phyloP scores from a whole-genome alignment of 2,888 invertebrate genomes.

The Asteroscopus sphinx region DNA sequence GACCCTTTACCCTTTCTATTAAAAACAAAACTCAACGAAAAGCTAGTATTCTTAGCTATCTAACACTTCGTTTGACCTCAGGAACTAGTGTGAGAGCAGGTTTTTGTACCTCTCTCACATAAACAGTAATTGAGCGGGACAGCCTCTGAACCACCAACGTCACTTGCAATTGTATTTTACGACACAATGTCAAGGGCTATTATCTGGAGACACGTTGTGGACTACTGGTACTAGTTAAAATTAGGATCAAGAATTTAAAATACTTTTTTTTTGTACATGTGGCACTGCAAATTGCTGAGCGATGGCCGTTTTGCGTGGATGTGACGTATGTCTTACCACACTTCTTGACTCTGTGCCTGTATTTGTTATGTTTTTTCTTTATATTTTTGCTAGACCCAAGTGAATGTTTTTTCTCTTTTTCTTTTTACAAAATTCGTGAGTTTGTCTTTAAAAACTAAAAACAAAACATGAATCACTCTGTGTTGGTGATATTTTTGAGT shows the following conservation, averaged over 20 bases:
- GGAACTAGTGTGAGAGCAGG: conserved; percentile 9
- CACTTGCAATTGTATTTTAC: conserved; percentile 31
- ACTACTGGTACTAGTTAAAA: neutral
- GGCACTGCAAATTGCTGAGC: no score
- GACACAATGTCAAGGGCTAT: conserved; percentile 9
- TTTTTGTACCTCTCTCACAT: conserved; percentile 16
- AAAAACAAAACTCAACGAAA: neutral
- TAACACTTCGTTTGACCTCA: conserved; percentile 19
- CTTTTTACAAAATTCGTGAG: no score
- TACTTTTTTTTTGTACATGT: neutral
- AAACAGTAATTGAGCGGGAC: conserved; percentile 18
- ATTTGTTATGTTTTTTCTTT: no score
- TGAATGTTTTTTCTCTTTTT: no score
- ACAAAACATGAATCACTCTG: no score
- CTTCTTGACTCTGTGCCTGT: no score
- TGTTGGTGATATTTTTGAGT: no score
- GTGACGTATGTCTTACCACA: no score
- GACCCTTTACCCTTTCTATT: neutral
- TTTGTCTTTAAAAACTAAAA: no score
- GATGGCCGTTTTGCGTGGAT: no score
- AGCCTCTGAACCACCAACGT: conserved; percentile 9
- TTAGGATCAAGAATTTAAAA: conserved; percentile 14
- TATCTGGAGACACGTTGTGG: conserved; percentile 14
- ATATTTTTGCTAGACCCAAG: no score
- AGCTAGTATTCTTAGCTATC: neutral